Conservation (phyloP, 1,140 invertebrate species). For the Formica selysi region DNA sequence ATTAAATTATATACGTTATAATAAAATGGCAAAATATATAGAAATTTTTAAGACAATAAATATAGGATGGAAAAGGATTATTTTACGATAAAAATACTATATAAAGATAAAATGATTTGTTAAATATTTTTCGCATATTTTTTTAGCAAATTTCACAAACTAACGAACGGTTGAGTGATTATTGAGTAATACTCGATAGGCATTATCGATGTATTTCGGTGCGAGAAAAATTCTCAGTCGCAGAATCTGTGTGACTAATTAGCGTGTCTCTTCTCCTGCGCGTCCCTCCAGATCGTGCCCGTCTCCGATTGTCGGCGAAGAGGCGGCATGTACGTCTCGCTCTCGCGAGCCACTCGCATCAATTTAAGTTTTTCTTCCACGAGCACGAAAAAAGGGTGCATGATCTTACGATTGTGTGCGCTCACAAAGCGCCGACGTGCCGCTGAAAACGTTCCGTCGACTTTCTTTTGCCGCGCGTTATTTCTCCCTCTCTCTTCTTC, state of each 20-base stretch:
- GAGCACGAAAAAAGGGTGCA: slow-evolving; percentile 79
- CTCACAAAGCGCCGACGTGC: slow-evolving; percentile 84
- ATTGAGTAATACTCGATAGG: not conserved
- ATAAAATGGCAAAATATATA: not conserved
- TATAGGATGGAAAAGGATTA: not conserved
- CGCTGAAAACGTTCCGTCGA: slow-evolving; percentile 81
- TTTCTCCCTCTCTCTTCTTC: slow-evolving; percentile 56
- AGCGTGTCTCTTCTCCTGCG: slow-evolving; percentile 54
- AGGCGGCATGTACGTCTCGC: slow-evolving; percentile 65
- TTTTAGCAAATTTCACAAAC: not conserved
- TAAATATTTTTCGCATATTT: not conserved
- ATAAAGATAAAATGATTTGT: not conserved
- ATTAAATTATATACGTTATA: not conserved
- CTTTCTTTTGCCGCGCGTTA: slow-evolving; percentile 74
- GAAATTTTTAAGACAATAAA: not conserved
- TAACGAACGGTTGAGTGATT: no score
- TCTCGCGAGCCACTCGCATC: slow-evolving; percentile 79
- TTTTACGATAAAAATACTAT: not conserved
- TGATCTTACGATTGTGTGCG: slow-evolving; percentile 84
- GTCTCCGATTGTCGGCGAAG: slow-evolving; percentile 51
- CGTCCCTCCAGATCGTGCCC: slow-evolving; percentile 47
- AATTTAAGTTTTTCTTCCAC: slow-evolving; percentile 82
- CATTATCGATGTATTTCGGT: slow-evolving; percentile 54
- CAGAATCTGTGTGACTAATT: slow-evolving; percentile 66
- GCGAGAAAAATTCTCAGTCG: slow-evolving; percentile 2